Conservation (phyloP, 2,797 vertebrate genomes). For the Phataginus tricuspis region DNA sequence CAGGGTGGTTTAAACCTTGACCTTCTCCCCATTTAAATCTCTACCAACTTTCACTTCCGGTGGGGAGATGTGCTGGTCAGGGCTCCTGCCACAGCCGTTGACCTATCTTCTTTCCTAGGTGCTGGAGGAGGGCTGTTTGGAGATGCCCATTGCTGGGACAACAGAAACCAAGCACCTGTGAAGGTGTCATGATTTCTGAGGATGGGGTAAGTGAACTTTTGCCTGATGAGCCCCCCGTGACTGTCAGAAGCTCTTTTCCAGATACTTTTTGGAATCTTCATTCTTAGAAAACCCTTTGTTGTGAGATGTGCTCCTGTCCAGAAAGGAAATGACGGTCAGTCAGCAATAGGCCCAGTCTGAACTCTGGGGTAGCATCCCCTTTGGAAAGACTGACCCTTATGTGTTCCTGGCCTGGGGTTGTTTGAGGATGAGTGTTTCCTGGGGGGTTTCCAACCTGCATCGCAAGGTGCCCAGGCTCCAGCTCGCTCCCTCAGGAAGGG, state of each 20-base stretch:
- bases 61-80: constrained; percentile 24
- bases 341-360: not conserved
- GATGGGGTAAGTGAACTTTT: constrained; percentile 65
- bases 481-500: not conserved
- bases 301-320: constrained; percentile 38
- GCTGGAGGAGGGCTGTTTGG: constrained; percentile 55
- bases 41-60: not conserved
- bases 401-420: not conserved
- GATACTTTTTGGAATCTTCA: not conserved
- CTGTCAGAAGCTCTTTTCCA: constrained; percentile 68
- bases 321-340: constrained; percentile 13
- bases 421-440: not conserved
- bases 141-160: constrained; percentile 77
- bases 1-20: not conserved
- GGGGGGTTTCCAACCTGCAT: constrained; percentile 7
- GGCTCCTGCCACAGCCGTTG: not conserved
- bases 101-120: constrained; percentile 26
- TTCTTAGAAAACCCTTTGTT: constrained; percentile 77
- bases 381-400: not conserved
- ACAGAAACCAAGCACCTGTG: constrained; percentile 80
- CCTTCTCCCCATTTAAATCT: not conserved
- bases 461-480: not conserved
- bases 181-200: constrained; percentile 72
- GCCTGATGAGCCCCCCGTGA: constrained; percentile 66
- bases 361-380: not conserved